Conservation (phyloP, 2,113 vertebrate species). For the Prunella fulvescens region DNA sequence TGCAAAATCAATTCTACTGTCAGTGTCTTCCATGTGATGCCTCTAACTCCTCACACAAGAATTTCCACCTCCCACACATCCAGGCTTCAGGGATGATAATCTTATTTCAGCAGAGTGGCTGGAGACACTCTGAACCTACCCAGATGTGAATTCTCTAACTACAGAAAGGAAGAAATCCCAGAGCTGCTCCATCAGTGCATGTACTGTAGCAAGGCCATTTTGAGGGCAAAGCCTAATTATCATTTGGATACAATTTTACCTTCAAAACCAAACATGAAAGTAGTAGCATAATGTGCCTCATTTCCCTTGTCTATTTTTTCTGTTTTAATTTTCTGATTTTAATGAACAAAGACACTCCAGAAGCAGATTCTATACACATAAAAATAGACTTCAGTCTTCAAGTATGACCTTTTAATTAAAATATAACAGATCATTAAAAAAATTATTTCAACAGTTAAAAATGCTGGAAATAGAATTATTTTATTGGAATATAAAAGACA, state of each 20-base stretch:
- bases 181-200: neutral
- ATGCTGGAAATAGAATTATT: neutral
- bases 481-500: neutral
- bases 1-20: neutral
- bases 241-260: constrained; percentile 68
- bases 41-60: neutral
- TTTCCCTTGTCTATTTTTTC: constrained; percentile 53
- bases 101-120: neutral
- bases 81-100: neutral
- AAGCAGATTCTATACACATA: constrained; percentile 1
- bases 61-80: neutral
- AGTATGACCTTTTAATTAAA: constrained; percentile 45
- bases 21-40: neutral
- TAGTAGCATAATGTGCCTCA: constrained; percentile 30
- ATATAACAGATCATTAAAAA: neutral
- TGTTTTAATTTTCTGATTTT: constrained; percentile 68
- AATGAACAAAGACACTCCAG: constrained; percentile 61
- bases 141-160: neutral
- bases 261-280: constrained; percentile 66
- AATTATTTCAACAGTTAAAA: neutral
- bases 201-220: constrained; percentile 55
- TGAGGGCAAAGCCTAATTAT: constrained; percentile 72
- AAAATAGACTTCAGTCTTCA: constrained; percentile 39
- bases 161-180: neutral
- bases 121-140: neutral